Conservation (phyloP, 2,888 invertebrate genomes). For the Chrysodeixis includens region DNA sequence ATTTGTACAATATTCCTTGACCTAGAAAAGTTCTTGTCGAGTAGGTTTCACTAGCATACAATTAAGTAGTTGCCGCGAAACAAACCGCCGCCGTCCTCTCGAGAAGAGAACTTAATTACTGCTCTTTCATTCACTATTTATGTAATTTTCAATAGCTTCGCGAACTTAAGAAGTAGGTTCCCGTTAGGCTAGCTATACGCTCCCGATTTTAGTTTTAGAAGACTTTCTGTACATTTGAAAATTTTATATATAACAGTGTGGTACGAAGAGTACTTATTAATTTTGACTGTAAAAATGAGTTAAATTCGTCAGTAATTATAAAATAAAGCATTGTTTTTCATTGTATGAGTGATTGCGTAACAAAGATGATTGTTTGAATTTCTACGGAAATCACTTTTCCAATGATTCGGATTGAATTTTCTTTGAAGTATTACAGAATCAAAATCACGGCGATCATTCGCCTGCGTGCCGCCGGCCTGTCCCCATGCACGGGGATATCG, state of each 20-base stretch:
- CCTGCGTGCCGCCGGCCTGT: conserved; percentile 5
- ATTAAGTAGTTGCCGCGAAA: conserved; percentile 12
- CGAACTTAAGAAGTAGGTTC: conserved; percentile 40
- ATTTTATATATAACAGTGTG: too few relatives aligned
- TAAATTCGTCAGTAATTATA: too few relatives aligned
- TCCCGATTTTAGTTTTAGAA: conserved; percentile 6
- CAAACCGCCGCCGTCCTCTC: conserved; percentile 17
- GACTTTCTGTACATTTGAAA: neutral
- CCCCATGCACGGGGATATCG: conserved; percentile 22
- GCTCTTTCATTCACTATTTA: conserved; percentile 47
- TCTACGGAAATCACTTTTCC: too few relatives aligned
- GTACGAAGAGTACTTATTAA: too few relatives aligned
- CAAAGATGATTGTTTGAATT: too few relatives aligned
- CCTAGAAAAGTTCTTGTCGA: neutral
- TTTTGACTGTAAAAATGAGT: too few relatives aligned
- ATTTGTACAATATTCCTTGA: neutral
- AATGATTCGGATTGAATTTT: too few relatives aligned
- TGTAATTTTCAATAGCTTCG: conserved; percentile 54
- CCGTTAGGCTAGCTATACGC: conserved; percentile 21
- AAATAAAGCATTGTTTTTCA: too few relatives aligned
- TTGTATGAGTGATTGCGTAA: too few relatives aligned
- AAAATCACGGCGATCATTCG: conserved; percentile 3
- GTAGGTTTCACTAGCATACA: conserved; percentile 17
- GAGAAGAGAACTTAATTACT: conserved; percentile 44
- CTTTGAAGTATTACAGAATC: too few relatives aligned